phyloP scores from a whole-genome alignment of 2,888 invertebrate species.

The Folsomia candida region DNA sequence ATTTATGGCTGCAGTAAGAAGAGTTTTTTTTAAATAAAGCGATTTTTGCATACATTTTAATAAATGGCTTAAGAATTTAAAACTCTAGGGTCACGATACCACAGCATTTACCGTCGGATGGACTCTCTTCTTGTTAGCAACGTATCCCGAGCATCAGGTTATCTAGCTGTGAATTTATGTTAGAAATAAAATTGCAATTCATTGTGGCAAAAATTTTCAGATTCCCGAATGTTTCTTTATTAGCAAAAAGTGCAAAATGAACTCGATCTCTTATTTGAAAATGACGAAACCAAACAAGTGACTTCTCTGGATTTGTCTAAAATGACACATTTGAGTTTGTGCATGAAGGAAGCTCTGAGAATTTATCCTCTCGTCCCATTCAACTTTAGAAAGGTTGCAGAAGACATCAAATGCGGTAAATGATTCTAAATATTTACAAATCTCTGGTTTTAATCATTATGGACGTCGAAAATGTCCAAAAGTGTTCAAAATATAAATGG shows the following conservation, averaged over 20 bases:
- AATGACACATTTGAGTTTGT: slow-evolving; percentile 11
- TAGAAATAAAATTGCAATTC: not conserved
- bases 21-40: no score
- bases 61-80: not conserved
- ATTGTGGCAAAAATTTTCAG: not conserved
- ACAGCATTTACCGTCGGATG: not conserved
- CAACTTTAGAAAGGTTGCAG: not conserved
- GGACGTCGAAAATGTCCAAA: no score
- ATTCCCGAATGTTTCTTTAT: not conserved
- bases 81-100: slow-evolving; percentile 26
- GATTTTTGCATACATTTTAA: not conserved
- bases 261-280: not conserved
- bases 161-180: not conserved
- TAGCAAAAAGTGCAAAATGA: slow-evolving; percentile 5
- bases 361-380: not conserved
- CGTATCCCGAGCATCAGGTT: not conserved
- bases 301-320: not conserved
- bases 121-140: not conserved
- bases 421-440: not conserved
- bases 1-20: slow-evolving; percentile 22
- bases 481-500: not conserved
- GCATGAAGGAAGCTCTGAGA: slow-evolving; percentile 8
- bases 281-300: not conserved
- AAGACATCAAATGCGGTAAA: slow-evolving; percentile 7
- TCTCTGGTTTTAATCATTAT: no score